Percentiles rank a stretch among this genome's conserved stretches.
Conservation (phyloP, 2,888 invertebrate species). For the Hoplodrina blanda region DNA sequence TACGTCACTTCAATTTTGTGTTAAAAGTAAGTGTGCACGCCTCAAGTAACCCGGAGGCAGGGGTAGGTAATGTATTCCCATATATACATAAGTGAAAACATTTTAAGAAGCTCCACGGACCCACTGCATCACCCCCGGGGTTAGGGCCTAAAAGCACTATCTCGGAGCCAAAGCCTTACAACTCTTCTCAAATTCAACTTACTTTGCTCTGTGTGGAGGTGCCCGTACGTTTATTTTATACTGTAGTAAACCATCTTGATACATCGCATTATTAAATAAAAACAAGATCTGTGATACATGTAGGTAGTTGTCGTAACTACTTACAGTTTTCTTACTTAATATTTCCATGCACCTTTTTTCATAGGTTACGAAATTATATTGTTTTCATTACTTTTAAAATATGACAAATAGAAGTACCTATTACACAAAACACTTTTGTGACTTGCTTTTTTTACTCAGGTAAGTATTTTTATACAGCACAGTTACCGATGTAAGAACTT, state of each 20-base stretch:
- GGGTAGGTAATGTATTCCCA: constrained; percentile 90
- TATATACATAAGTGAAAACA: constrained; percentile 91
- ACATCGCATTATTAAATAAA: constrained; percentile 57
- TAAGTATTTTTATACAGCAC: too few relatives aligned
- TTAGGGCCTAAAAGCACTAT: constrained; percentile 91
- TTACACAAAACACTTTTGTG: too few relatives aligned
- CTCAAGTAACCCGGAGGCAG: constrained; percentile 88
- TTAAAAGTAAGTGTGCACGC: constrained; percentile 89
- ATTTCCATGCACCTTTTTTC: too few relatives aligned
- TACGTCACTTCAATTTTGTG: constrained; percentile 90
- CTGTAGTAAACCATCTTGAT: constrained; percentile 70
- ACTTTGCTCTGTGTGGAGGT: constrained; percentile 88
- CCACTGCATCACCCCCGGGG: constrained; percentile 90
- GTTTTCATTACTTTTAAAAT: too few relatives aligned
- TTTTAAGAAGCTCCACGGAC: constrained; percentile 90
- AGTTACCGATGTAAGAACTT: too few relatives aligned
- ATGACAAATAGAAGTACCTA: too few relatives aligned
- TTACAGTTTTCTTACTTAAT: not conserved
- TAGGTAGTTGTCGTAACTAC: not conserved
- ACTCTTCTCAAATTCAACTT: constrained; percentile 91
- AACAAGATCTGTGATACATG: not conserved
- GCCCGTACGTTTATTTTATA: constrained; percentile 80
- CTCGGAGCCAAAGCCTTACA: constrained; percentile 90
- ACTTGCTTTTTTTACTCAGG: too few relatives aligned
- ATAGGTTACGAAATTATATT: too few relatives aligned